Conservation (phyloP, 2,113 vertebrate species). For the Gallinago paraguaiae region DNA sequence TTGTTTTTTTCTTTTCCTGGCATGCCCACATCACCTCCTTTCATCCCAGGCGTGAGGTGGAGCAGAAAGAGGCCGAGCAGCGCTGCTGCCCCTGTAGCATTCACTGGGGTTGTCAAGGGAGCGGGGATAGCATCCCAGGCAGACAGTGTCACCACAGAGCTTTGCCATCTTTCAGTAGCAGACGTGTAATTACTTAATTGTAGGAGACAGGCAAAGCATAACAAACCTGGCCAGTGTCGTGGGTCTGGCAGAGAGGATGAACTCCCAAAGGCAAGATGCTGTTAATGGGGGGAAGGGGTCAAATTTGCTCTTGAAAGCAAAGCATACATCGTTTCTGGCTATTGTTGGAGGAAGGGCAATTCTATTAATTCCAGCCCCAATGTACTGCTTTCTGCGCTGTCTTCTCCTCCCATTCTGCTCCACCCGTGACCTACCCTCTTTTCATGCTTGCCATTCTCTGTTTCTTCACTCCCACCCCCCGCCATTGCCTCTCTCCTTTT, state of each 20-base stretch:
- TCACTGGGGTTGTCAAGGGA: constrained; percentile 14
- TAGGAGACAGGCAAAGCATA: constrained; percentile 54
- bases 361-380: neutral
- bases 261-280: constrained; percentile 13
- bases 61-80: neutral
- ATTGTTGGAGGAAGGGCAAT: constrained; percentile 16
- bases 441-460: constrained; percentile 18
- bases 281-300: neutral
- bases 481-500: neutral
- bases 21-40: neutral
- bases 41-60: neutral
- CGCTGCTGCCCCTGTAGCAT: neutral
- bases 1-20: too few species aligned
- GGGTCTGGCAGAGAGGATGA: constrained; percentile 13
- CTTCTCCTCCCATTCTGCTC: neutral
- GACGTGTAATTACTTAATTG: constrained; percentile 58
- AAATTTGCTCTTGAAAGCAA: constrained; percentile 1
- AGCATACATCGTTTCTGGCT: neutral
- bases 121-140: neutral
- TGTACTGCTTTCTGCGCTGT: neutral
- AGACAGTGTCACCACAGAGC: neutral
- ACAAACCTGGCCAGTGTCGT: constrained; percentile 11
- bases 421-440: neutral
- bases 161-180: constrained; percentile 21
- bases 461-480: neutral